Base-by-base conservation (phyloP, 1,140 invertebrate species). In the Drosophila dunni region DNA sequence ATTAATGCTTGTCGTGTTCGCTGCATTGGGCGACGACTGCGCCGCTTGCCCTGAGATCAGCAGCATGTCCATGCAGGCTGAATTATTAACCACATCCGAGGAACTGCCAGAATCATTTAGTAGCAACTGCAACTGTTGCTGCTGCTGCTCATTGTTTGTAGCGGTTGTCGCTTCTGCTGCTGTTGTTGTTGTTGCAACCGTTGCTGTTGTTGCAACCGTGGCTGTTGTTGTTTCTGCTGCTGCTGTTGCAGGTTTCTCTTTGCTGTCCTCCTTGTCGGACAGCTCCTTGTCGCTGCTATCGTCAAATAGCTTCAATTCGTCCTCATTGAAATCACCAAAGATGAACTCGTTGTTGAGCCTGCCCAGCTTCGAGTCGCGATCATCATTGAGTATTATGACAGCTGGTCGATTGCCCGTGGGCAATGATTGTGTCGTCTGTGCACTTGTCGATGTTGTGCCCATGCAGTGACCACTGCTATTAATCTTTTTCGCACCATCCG, bases 341-440 rank as follows among this genome's bases (percentile, higher is more conserved):
- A 91, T 91, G 44, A 92, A 92, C 67, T 92, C 89, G 50, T 89
- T 92, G 51, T 81, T 77, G 54, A 72, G 61, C 45, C 75, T 66
- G 44, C 68, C 74, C 54, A 69, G 62, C 48, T 36, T 36, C n/a
- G 66, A 67, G 15, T 76, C 81, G 2, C 92, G 79, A 42, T 93
- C 92, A 74, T 94, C 94, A 62, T 94, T 94, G 64, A 95, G 77
- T 56, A 95, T 93, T 53, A 95, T 95, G 0, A 95, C 94, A 0
- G 94, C 93, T 0, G 94, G 94, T 45, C 94, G 92, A 74, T 78
- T 80, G 34, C 60, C 67, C 38, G 29, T 57, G 53, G 24, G 36
- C 73, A 36, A 34, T 42, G 45, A 34, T 9, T 17, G 62, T 38
- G 20, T 51, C n/a, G 1, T 51, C 58, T 17, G 53, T 75, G 56